These are phyloP conservation scores for Dysidea cf. avara DNA, from an alignment of 37 sponge, comb jelly and placozoan genomes.

Conservation along the genomic window DNA sequence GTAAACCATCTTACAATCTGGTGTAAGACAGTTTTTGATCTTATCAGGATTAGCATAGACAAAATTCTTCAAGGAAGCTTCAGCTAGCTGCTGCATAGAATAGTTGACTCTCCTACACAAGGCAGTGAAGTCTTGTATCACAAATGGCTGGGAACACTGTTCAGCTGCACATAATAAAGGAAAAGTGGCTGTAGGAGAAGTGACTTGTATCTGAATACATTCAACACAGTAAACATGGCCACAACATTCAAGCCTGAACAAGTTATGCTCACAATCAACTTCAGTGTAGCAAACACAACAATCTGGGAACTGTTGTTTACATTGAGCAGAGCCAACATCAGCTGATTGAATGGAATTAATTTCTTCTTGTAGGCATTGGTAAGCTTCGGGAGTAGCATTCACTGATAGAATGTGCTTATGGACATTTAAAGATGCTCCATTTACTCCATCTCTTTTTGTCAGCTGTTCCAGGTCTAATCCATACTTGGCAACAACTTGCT, in stretches of 20 bases:
- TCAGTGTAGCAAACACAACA: no score
- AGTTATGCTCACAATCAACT: no score
- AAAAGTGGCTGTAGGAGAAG: conserved; percentile 37
- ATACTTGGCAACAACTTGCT: no score
- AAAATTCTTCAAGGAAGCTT: conserved; percentile 22
- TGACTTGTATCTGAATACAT: conserved; percentile 50
- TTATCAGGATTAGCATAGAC: conserved; percentile 14
- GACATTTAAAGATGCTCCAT: conserved; percentile 18
- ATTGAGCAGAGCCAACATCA: no score
- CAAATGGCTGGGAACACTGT: conserved; percentile 48
- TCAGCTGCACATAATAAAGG: conserved; percentile 70
- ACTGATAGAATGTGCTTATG: no score
- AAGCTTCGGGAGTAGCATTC: no score
- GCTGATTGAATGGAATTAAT: no score
- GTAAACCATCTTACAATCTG: no score
- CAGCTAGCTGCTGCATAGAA: conserved; percentile 3
- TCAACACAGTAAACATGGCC: conserved; percentile 66
- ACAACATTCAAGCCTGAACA: conserved; percentile 56
- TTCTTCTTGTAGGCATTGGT: no score
- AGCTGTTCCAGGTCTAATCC: no score
- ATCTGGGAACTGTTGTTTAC: no score
- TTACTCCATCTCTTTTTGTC: no score
- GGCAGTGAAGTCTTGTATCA: conserved; percentile 71
- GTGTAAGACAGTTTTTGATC: conserved; percentile 36
- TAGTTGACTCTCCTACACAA: conserved; percentile 21